These are phyloP conservation scores for Goniozus legneri DNA, from an alignment of 1,140 invertebrate genomes.

Conservation along the genomic window DNA sequence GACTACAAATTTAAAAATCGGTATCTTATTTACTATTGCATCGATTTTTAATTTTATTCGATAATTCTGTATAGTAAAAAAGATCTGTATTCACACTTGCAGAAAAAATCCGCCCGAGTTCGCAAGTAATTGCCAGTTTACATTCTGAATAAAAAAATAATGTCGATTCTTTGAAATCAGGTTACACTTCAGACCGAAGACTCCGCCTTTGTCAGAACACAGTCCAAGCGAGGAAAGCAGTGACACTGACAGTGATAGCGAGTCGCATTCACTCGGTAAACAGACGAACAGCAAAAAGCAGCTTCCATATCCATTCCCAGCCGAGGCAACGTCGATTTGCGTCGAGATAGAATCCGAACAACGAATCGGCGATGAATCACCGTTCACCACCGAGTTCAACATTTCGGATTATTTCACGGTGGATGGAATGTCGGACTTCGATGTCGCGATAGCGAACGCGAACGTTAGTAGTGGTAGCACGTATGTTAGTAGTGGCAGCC, in stretches of 20 bases:
- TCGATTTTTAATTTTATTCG: too few species aligned
- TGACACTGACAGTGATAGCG: conserved; percentile 36
- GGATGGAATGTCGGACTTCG: conserved; percentile 42
- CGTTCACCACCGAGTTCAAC: conserved; percentile 50
- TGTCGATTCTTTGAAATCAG: too few species aligned
- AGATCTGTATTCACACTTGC: too few species aligned
- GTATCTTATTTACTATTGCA: too few species aligned
- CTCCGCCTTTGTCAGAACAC: conserved; percentile 54
- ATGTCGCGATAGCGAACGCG: conserved; percentile 25
- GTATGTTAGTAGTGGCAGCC: conserved; percentile 19
- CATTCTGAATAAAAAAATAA: too few species aligned
- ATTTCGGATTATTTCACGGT: conserved; percentile 48
- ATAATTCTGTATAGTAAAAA: too few species aligned
- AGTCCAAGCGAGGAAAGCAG: conserved; percentile 37
- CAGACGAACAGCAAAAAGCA: neutral
- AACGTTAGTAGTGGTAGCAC: conserved; percentile 18
- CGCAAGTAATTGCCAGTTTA: too few species aligned
- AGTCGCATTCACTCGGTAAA: conserved; percentile 16
- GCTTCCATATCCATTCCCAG: conserved; percentile 45
- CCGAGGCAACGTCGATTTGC: conserved; percentile 50
- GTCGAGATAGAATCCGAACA: conserved; percentile 45
- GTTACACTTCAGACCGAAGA: conserved; percentile 76
- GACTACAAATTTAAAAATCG: too few species aligned
- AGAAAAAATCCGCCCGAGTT: too few species aligned
- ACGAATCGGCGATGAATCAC: conserved; percentile 40